Evolutionary conservation across 1,140 invertebrate genomes (phyloP), one percentile per base, ranked within the genome.

Genomic region (Phocides pigmalion): DNA sequence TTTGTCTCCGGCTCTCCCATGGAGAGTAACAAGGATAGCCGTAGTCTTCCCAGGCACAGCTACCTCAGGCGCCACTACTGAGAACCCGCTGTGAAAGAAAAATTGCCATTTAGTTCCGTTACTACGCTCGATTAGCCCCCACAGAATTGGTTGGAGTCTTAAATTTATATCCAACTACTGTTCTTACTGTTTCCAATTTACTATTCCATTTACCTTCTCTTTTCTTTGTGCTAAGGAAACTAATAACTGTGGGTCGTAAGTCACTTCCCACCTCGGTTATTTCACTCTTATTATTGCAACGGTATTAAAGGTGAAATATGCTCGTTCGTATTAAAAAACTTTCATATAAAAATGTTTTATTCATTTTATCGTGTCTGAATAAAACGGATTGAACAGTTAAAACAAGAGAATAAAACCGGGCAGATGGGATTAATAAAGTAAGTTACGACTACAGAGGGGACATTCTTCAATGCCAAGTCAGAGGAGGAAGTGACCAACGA

Each of bases 41-140:
- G 93, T 94, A 2, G 93, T 93, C 78, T 93, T 93, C 9, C 93
- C 94, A 0, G 94, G 93, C 5, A 94, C 93, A 2, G 93, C 93
- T 9, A 93, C 86, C 74, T 94, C 93, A 1, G 94, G 93, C 8
- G 93, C 93, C 42, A 94, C 93, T 12, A 94, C 93, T 20, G 93
- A 94, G 76, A 94, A 93, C 3, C 93, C 93, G 8, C 93, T 94
- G 89, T 15, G 81, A 88, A 83, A 50, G 79, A 78, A 74, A 68
- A 49, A 54, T 64, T 46, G 50, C 22, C 54, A 58, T 58, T 58
- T 58, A 58, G 54, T 58, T 58, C 54, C 54, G 41, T 46, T 46
- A 46, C 54, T 19, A 58, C 41, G 54, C 25, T 58, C 54, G 54
- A 58, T 58, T 58, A 58, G 25, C 41, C 46, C 0, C 54, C 25